Evolutionary conservation across 2,797 vertebrate species (phyloP).

Genomic region (Hirundo rustica): DNA sequence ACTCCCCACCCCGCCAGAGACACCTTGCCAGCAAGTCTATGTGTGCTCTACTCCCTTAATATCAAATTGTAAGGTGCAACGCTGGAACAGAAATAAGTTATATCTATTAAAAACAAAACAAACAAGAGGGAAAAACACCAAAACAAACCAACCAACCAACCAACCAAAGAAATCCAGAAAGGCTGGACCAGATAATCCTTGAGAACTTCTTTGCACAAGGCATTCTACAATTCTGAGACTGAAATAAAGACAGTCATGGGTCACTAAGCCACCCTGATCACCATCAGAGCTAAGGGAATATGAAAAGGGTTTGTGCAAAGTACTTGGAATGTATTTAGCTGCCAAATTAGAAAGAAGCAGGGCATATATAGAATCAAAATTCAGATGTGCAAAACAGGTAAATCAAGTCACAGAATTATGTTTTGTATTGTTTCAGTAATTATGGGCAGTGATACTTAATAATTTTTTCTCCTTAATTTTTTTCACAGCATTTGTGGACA

Average conservation of each 20-base stretch:
- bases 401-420: neutral
- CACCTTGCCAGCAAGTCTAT: neutral
- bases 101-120: neutral
- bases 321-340: neutral
- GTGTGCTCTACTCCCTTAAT: neutral
- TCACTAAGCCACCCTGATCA: neutral
- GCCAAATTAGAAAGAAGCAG: neutral
- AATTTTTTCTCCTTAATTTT: neutral
- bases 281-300: neutral
- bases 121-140: neutral
- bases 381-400: neutral
- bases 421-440: neutral
- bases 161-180: neutral
- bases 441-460: accelerated
- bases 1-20: neutral
- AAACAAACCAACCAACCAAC: too few species aligned
- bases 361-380: neutral
- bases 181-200: neutral
- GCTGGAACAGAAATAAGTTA: neutral
- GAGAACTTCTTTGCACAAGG: neutral
- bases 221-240: neutral
- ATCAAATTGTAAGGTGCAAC: neutral
- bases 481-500: neutral
- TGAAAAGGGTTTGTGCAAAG: neutral
- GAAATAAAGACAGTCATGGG: neutral